Evolutionary conservation across 2,113 vertebrate species (phyloP).

Genomic region (Rhinolophus sinicus): DNA sequence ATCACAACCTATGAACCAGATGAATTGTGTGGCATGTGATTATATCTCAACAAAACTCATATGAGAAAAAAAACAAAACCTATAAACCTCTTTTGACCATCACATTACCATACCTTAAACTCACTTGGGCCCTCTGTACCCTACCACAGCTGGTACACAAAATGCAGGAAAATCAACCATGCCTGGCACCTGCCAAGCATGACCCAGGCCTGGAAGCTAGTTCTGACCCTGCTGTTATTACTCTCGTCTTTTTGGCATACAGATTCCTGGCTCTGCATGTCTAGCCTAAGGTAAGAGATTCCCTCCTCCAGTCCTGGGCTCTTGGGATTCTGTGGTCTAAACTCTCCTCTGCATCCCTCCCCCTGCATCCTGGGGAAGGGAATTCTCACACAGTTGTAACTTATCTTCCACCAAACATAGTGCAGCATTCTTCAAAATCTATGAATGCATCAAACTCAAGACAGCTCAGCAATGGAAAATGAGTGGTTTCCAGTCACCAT

Average conservation of each 20-base stretch:
- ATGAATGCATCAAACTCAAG: background rate
- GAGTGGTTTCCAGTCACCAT: conserved; percentile 30
- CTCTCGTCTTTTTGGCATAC: background rate
- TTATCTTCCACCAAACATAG: conserved; percentile 28
- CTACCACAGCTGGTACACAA: background rate
- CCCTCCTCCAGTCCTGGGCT: background rate
- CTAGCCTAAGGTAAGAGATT: background rate
- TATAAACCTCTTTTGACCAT: background rate
- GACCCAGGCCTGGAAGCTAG: background rate
- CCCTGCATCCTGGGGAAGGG: background rate
- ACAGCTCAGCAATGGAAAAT: background rate
- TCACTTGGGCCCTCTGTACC: background rate
- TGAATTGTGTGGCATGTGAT: background rate
- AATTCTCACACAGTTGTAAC: background rate
- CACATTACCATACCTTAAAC: background rate
- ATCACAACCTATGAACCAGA: background rate
- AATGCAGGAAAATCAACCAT: background rate
- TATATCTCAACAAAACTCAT: background rate
- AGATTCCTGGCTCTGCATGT: background rate
- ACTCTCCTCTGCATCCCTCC: background rate
- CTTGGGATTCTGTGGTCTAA: background rate
- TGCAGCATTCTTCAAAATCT: conserved; percentile 38
- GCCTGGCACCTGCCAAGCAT: background rate
- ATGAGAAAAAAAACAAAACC: background rate
- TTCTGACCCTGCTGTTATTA: background rate